Base-by-base conservation (phyloP, 2,888 invertebrate genomes). In the Operophtera brumata region DNA sequence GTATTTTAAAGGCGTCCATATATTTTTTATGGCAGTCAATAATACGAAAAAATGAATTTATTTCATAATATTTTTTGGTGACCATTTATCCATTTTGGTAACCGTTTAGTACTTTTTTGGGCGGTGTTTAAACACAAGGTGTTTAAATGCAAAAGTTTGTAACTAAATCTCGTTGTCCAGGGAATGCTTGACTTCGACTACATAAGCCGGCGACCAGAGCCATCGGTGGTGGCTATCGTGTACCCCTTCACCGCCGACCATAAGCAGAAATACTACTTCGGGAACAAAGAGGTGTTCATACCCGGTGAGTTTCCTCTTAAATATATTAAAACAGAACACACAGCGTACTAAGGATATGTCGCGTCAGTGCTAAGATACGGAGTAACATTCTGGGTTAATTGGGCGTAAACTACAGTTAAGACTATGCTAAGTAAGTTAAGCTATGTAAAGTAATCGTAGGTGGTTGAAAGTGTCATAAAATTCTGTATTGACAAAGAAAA, bases 211-310 rank as follows among this genome's bases (percentile, higher is more conserved):
- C 91, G 99, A 70, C 86, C 92, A 47, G 95, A 96, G 72, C 99
- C 99, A 0, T 96, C 96, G 0, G 96, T 99, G 1, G 98, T 97
- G 0, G 99, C 99, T 28, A 96, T 99, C 80, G 97, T 99, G 32
- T 99, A 99, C 86, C 99, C 99, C 0, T 98, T 99, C 88, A 98
- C 96, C 10, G 98, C 98, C 0, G 99, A 99, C 84, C 99, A 99
- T 86, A 99, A 98, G 79, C 99, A 99, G 87, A 99, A 99, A 84
- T 99, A 97, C 90, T 99, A 99, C 84, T 99, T 99, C 95, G 99
- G 99, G 0, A 99, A 99, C 86, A 98, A 99, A 80, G 99, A 99
- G 81, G 95, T 98, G 43, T 92, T 98, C 25, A 94, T 98, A 73
- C 96, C 95, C 0, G 91, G 92, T 94, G 64, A 84, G 84, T 85